Percentiles rank a stretch among this genome's conserved stretches.
Conservation (phyloP, 2,888 invertebrate species). For the Leistus spinibarbis region DNA sequence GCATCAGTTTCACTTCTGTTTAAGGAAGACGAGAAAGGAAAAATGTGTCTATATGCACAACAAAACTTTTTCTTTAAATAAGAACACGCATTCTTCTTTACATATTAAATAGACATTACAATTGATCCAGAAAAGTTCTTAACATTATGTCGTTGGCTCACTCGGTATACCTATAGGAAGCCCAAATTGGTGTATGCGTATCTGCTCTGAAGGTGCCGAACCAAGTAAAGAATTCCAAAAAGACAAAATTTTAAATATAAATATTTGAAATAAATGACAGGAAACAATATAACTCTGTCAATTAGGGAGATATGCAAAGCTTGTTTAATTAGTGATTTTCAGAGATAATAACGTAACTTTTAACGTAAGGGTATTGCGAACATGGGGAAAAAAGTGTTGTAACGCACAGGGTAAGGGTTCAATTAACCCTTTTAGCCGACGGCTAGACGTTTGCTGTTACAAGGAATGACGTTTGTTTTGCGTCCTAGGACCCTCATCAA, state of each 20-base stretch:
- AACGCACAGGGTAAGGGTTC: not conserved
- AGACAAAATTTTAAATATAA: not conserved
- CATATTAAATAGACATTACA: too few relatives aligned
- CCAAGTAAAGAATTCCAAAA: not conserved
- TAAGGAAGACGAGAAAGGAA: conserved; percentile 54
- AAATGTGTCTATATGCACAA: too few relatives aligned
- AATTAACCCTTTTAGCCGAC: conserved; percentile 1
- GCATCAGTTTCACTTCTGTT: conserved; percentile 50
- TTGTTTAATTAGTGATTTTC: not conserved
- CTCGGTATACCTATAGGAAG: too few relatives aligned
- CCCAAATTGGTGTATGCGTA: too few relatives aligned
- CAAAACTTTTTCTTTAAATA: conserved; percentile 41
- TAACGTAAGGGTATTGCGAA: not conserved
- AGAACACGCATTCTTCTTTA: too few relatives aligned
- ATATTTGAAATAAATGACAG: not conserved
- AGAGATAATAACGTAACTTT: not conserved
- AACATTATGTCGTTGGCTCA: too few relatives aligned
- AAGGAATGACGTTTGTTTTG: not conserved
- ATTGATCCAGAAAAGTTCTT: too few relatives aligned
- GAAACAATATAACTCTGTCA: conserved; percentile 7
- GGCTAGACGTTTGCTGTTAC: conserved; percentile 1
- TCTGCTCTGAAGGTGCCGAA: too few relatives aligned
- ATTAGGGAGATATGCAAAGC: not conserved
- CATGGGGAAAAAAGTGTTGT: not conserved
- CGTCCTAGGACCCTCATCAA: not conserved